These are phyloP conservation scores for Alca torda DNA, from an alignment of 2,797 vertebrate genomes.

Conservation along the genomic window DNA sequence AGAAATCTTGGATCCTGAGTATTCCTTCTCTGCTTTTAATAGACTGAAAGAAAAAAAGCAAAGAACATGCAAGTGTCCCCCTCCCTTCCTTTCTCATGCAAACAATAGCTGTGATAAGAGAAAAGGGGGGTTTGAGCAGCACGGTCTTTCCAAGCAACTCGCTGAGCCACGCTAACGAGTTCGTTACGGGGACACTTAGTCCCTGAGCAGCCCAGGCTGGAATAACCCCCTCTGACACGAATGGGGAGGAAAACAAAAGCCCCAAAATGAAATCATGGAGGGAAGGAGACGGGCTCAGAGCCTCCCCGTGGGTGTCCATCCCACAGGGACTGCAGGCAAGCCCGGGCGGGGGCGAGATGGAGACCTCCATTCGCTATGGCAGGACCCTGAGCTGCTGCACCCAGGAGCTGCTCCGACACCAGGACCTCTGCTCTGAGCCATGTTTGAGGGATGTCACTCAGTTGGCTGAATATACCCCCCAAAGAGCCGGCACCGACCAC, in stretches of 20 bases:
- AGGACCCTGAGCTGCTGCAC: neutral
- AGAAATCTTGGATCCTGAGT: neutral
- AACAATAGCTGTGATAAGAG: neutral
- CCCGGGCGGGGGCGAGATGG: neutral
- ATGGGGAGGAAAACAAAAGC: neutral
- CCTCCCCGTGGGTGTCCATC: rapidly evolving
- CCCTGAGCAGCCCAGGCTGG: neutral
- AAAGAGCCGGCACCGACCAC: rapidly evolving
- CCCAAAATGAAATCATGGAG: neutral
- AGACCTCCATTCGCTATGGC: rapidly evolving
- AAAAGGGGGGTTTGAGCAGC: neutral
- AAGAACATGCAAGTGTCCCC: neutral
- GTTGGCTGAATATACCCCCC: neutral
- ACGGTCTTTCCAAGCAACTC: neutral
- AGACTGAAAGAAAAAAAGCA: neutral
- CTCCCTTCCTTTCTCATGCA: neutral
- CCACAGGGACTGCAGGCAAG: rapidly evolving
- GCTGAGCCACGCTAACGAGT: neutral
- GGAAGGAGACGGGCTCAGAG: neutral
- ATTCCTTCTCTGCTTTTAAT: neutral
- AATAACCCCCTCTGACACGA: neutral
- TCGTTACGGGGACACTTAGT: rapidly evolving
- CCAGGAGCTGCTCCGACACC: rapidly evolving
- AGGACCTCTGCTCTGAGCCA: too few species aligned
- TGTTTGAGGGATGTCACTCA: neutral